phyloP scores from a whole-genome alignment of 2,888 invertebrate species.

The Parascotia fuliginaria region DNA sequence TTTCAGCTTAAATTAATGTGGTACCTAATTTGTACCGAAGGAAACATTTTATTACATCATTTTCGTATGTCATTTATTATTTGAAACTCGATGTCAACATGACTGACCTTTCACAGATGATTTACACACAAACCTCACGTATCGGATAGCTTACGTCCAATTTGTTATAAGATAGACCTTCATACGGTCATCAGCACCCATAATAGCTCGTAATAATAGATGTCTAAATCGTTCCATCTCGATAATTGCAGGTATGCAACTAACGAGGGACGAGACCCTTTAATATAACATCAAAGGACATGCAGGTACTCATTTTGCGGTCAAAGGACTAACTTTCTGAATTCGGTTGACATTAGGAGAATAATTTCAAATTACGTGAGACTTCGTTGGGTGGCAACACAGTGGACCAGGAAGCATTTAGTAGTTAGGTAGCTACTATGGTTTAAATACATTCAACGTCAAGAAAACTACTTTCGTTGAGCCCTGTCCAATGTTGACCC shows the following conservation, averaged over 20 bases:
- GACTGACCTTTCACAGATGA: not conserved
- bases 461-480: no score
- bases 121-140: not conserved
- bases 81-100: not conserved
- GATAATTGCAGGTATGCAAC: slow-evolving; percentile 1
- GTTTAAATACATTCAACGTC: no score
- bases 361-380: not conserved
- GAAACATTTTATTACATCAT: no score
- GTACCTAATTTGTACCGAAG: no score
- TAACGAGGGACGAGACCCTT: slow-evolving; percentile 4
- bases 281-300: slow-evolving; percentile 5
- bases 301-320: slow-evolving; percentile 1
- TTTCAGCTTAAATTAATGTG: no score
- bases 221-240: slow-evolving; percentile 2
- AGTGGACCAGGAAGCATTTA: no score
- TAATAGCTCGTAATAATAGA: slow-evolving; percentile 6
- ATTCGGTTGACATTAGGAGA: not conserved
- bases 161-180: not conserved
- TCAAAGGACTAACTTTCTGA: slow-evolving; percentile 1
- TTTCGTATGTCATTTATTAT: no score
- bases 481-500: no score
- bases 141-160: slow-evolving; percentile 3
- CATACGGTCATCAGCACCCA: not conserved
- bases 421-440: no score
- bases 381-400: not conserved